Evolutionary conservation across 2,888 invertebrate genomes (phyloP).

Genomic region (Cheiracanthium punctorium): DNA sequence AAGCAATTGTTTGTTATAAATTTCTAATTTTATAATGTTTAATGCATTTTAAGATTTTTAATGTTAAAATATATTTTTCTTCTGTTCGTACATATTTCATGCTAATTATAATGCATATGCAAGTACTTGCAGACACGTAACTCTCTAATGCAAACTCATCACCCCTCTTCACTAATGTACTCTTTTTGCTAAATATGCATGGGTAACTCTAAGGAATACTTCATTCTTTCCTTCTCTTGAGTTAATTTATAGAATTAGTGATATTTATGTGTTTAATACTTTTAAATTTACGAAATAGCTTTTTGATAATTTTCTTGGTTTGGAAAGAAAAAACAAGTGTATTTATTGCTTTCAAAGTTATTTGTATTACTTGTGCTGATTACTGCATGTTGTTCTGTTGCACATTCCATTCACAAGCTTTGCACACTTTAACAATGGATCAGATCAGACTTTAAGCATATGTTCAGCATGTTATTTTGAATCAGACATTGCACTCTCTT

Average conservation of each 20-base stretch:
- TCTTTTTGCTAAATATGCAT: neutral
- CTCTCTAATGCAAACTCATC: neutral
- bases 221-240: neutral
- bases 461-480: too few relatives aligned
- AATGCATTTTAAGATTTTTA: too few relatives aligned
- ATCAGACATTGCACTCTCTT: too few relatives aligned
- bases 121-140: too few relatives aligned
- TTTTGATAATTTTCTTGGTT: too few relatives aligned
- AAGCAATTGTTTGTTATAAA: neutral
- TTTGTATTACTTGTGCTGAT: neutral
- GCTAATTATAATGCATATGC: too few relatives aligned
- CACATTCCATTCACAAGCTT: constrained; percentile 57
- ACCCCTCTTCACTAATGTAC: neutral
- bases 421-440: constrained; percentile 38
- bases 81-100: neutral
- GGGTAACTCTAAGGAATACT: neutral
- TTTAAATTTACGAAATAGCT: neutral
- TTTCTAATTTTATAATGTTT: neutral
- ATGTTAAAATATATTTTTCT: too few relatives aligned
- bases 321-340: too few relatives aligned
- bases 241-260: neutral
- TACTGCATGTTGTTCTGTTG: constrained; percentile 19
- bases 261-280: neutral
- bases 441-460: neutral
- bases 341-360: neutral